Evolutionary conservation across 2,797 vertebrate genomes (phyloP).

Genomic region (Liasis olivaceus): DNA sequence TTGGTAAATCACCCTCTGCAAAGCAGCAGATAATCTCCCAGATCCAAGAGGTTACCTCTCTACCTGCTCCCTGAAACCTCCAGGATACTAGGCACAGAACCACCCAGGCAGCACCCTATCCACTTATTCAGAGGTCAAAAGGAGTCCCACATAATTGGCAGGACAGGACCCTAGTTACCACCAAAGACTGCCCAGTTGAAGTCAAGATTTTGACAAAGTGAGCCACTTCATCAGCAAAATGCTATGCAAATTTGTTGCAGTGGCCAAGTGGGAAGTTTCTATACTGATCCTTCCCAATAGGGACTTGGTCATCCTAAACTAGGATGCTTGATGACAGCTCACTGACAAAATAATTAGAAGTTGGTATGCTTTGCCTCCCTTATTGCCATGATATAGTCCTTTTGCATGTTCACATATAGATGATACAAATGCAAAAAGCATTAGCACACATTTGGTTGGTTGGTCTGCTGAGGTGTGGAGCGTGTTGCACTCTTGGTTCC

Average conservation of each 20-base stretch:
- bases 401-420: neutral
- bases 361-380: neutral
- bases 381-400: neutral
- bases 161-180: neutral
- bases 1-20: neutral
- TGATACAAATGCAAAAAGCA: neutral
- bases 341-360: neutral
- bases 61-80: neutral
- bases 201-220: neutral
- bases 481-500: neutral
- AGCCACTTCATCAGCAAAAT: neutral
- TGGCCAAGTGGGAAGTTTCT: neutral
- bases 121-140: neutral
- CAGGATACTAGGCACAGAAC: neutral
- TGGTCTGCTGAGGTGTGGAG: neutral
- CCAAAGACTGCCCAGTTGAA: neutral
- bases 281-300: neutral
- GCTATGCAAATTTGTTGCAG: neutral
- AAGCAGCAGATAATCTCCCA: neutral
- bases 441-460: neutral
- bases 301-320: neutral
- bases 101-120: neutral
- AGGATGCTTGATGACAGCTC: neutral
- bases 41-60: neutral
- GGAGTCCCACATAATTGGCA: neutral